phyloP scores from a whole-genome alignment of 2,113 vertebrate genomes.

The Loxodonta africana region DNA sequence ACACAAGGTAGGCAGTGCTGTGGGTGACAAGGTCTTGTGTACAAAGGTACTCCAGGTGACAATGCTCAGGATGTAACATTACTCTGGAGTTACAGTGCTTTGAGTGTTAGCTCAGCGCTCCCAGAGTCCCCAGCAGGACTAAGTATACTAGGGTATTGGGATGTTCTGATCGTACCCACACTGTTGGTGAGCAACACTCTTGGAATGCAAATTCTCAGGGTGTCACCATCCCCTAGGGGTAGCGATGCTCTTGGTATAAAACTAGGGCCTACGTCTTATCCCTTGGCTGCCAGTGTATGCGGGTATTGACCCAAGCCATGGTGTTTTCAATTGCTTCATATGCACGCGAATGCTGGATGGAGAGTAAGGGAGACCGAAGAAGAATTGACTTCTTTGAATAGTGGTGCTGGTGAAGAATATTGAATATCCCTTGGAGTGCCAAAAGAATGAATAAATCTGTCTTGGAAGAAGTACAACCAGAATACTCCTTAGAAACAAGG shows the following conservation, averaged over 20 bases:
- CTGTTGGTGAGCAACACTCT: neutral
- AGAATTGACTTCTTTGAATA: no score
- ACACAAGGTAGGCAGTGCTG: neutral
- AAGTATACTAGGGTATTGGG: neutral
- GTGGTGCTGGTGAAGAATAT: no score
- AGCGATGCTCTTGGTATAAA: neutral
- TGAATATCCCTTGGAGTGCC: no score
- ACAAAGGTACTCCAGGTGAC: neutral
- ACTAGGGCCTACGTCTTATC: accelerated
- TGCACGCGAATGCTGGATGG: no score
- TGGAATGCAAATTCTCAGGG: neutral
- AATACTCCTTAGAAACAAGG: no score
- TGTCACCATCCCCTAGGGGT: neutral
- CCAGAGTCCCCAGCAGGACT: neutral
- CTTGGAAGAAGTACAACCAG: no score
- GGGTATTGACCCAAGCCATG: no score
- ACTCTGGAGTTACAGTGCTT: neutral
- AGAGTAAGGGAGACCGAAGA: no score
- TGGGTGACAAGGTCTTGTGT: neutral
- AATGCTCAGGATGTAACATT: neutral
- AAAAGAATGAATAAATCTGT: no score
- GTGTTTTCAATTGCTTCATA: no score
- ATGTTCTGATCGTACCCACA: neutral
- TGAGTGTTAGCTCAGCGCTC: neutral
- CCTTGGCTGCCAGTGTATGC: accelerated